Evolutionary conservation across 1,140 invertebrate genomes (phyloP).

Genomic region (Leptinotarsa undecemlineata): DNA sequence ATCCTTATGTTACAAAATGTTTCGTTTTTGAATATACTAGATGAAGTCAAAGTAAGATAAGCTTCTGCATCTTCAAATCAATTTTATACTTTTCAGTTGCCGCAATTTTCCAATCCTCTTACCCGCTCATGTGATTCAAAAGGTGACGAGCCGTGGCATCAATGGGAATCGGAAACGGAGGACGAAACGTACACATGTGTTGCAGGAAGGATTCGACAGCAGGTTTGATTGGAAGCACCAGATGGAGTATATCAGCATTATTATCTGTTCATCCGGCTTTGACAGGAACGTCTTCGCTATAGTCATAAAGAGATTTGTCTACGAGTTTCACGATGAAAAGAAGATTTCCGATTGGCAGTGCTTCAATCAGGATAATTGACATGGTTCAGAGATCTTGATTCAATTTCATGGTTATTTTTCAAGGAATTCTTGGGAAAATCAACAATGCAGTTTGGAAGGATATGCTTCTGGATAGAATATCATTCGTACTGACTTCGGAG

Average conservation of each 20-base stretch:
- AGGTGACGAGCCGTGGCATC: slow-evolving; percentile 15
- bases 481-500: too few species aligned
- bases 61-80: too few species aligned
- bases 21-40: too few species aligned
- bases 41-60: too few species aligned
- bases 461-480: too few species aligned
- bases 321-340: not conserved
- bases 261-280: slow-evolving; percentile 44
- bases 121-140: slow-evolving; percentile 26
- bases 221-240: slow-evolving; percentile 43
- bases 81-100: too few species aligned
- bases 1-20: too few species aligned
- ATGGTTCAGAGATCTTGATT: too few species aligned
- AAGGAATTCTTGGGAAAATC: not conserved
- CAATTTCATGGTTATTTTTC: too few species aligned
- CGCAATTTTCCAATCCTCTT: not conserved
- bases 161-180: slow-evolving; percentile 34
- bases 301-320: slow-evolving; percentile 43
- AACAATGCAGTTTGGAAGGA: not conserved
- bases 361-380: slow-evolving; percentile 15
- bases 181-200: slow-evolving; percentile 37
- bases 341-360: not conserved
- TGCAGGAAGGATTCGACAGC: slow-evolving; percentile 41
- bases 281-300: slow-evolving; percentile 38
- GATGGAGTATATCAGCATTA: slow-evolving; percentile 44